Conservation (phyloP, 2,888 invertebrate genomes). For the Cephus runcator region DNA sequence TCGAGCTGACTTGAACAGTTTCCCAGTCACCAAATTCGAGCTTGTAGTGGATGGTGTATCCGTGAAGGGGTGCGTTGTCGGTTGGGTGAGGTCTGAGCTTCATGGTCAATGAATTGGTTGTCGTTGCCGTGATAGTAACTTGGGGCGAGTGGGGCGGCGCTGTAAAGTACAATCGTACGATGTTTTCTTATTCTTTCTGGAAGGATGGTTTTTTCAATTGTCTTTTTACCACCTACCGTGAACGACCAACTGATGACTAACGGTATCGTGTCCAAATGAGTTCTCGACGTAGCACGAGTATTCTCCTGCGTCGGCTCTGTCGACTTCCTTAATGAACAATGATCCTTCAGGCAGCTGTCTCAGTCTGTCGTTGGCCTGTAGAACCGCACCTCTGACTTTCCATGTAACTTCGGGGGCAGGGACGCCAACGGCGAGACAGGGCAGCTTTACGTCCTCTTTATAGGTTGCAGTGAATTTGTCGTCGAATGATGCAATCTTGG, state of each 20-base stretch:
- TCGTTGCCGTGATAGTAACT: constrained; percentile 78
- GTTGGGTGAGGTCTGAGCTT: constrained; percentile 79
- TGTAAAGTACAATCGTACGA: constrained; percentile 44
- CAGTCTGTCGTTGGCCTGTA: constrained; percentile 84
- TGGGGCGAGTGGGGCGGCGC: constrained; percentile 83
- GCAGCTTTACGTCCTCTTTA: constrained; percentile 91
- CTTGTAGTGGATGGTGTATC: constrained; percentile 92
- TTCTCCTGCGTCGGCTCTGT: constrained; percentile 91
- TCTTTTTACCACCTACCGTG: constrained; percentile 70
- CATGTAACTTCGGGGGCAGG: constrained; percentile 90
- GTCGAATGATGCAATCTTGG: constrained; percentile 95
- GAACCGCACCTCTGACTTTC: constrained; percentile 80
- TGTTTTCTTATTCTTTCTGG: background rate
- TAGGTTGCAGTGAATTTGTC: constrained; percentile 92
- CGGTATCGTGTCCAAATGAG: constrained; percentile 91
- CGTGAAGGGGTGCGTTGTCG: constrained; percentile 89
- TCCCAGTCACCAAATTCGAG: constrained; percentile 96
- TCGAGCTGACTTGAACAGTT: constrained; percentile 82
- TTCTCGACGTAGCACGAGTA: constrained; percentile 95
- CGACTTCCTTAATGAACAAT: constrained; percentile 88
- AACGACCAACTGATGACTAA: constrained; percentile 89
- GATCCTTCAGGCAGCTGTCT: constrained; percentile 90
- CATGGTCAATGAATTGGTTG: constrained; percentile 79
- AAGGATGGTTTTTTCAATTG: background rate
- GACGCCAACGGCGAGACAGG: constrained; percentile 91